These are phyloP conservation scores for Drosophila lowei DNA, from an alignment of 1,140 invertebrate genomes.

Conservation along the genomic window DNA sequence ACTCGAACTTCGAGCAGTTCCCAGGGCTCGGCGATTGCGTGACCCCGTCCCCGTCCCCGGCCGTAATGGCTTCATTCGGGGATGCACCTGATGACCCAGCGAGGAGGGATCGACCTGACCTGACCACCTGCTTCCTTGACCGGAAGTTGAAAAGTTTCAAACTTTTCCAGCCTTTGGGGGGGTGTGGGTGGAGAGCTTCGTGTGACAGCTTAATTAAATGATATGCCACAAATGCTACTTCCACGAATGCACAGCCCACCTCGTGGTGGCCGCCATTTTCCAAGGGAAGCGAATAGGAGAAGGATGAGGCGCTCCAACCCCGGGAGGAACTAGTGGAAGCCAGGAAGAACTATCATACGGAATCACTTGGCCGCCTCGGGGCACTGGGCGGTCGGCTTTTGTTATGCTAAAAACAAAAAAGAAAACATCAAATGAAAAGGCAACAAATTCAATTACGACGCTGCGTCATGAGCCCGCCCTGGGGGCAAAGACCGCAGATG, in stretches of 20 bases:
- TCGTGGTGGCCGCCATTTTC: conserved; percentile 55
- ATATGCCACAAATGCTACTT: conserved; percentile 45
- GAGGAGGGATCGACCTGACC: background rate
- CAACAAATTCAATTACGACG: conserved; percentile 74
- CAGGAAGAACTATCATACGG: conserved; percentile 52
- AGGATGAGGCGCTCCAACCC: conserved; percentile 29
- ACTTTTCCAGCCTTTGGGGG: conserved; percentile 57
- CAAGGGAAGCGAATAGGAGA: no score
- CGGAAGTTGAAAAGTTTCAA: conserved; percentile 81
- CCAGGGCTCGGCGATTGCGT: conserved; percentile 65
- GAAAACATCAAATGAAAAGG: conserved; percentile 69
- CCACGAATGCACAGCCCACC: background rate
- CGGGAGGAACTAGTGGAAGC: background rate
- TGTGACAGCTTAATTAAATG: conserved; percentile 76
- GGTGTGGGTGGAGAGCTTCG: conserved; percentile 39
- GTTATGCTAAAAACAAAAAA: conserved; percentile 64
- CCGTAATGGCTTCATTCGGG: conserved; percentile 71
- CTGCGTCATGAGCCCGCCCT: conserved; percentile 55
- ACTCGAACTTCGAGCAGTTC: conserved; percentile 43
- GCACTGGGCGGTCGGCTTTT: conserved; percentile 51
- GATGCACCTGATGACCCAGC: conserved; percentile 74
- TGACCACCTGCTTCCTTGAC: conserved; percentile 75
- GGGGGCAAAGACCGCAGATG: conserved; percentile 30
- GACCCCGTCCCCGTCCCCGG: conserved; percentile 11
- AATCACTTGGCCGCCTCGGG: conserved; percentile 42